A percentile compares a stretch with the other conserved stretches of the same genome.
phyloP scores from a whole-genome alignment of 2,888 invertebrate species.

The Muscina levida region DNA sequence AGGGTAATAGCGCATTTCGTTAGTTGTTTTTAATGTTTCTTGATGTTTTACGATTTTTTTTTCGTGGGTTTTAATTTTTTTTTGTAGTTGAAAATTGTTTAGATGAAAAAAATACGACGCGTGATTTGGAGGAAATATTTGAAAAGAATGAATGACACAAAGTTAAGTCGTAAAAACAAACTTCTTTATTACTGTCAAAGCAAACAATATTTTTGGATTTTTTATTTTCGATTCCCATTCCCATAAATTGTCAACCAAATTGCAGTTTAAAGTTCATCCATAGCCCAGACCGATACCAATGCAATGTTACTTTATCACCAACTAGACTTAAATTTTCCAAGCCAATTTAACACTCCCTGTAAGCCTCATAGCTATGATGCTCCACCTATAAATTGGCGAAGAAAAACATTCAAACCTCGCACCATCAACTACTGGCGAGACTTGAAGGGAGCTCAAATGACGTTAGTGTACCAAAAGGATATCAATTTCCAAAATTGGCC shows the following conservation, averaged over 20 bases:
- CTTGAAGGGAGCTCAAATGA: slow-evolving; percentile 66
- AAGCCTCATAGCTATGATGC: slow-evolving; percentile 57
- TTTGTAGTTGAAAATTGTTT: background rate
- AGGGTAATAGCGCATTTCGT: slow-evolving; percentile 71
- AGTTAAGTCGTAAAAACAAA: too few species aligned
- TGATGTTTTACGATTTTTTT: background rate
- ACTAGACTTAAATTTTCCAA: slow-evolving; percentile 68
- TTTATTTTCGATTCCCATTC: too few species aligned
- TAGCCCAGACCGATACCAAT: too few species aligned
- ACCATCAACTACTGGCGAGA: slow-evolving; percentile 73
- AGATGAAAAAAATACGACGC: background rate
- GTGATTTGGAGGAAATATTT: slow-evolving; percentile 2
- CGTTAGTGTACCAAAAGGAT: slow-evolving; percentile 66
- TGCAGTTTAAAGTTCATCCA: too few species aligned
- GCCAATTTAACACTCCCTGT: slow-evolving; percentile 70
- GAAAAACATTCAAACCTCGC: slow-evolving; percentile 45
- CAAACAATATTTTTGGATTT: too few species aligned
- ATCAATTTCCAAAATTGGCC: slow-evolving; percentile 69
- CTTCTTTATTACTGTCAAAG: too few species aligned
- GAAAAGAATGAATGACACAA: background rate
- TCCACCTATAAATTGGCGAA: slow-evolving; percentile 68
- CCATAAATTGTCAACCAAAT: too few species aligned
- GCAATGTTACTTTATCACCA: background rate
- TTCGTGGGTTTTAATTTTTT: background rate
- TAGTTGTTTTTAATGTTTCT: background rate